Evolutionary conservation across 2,888 invertebrate species (phyloP).

Genomic region (Acrocyrtus sp.): DNA sequence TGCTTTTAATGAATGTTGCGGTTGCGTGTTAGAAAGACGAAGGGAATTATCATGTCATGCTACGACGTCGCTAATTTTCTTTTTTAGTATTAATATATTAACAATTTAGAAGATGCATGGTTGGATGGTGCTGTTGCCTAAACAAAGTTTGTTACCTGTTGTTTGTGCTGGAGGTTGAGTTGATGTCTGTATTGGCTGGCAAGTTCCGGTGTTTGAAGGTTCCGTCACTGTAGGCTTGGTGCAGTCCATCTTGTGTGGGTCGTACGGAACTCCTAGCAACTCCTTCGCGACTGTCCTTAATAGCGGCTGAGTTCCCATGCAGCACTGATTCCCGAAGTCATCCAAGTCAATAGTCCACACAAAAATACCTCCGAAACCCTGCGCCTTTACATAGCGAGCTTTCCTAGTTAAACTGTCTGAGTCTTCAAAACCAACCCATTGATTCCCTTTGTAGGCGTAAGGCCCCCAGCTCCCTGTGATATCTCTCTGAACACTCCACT

Average conservation of each 20-base stretch:
- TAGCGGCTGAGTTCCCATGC: constrained; percentile 81
- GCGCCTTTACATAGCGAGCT: constrained; percentile 77
- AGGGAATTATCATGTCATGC: too few relatives aligned
- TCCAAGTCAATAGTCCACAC: constrained; percentile 91
- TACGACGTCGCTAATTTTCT: too few relatives aligned
- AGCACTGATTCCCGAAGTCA: constrained; percentile 86
- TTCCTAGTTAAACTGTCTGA: constrained; percentile 65
- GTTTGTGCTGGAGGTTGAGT: too few relatives aligned
- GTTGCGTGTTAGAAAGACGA: too few relatives aligned
- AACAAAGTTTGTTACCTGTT: too few relatives aligned
- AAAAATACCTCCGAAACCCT: constrained; percentile 82
- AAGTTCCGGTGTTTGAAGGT: constrained; percentile 78
- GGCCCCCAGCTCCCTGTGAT: constrained; percentile 75
- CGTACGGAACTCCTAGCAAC: constrained; percentile 67
- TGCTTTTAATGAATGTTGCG: too few relatives aligned
- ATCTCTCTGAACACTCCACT: constrained; percentile 75
- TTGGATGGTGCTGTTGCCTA: too few relatives aligned
- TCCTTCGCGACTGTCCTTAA: constrained; percentile 81
- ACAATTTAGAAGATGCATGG: too few relatives aligned
- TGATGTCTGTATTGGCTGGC: constrained; percentile 74
- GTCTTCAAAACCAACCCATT: constrained; percentile 93
- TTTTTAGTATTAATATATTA: too few relatives aligned
- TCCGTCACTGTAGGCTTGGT: constrained; percentile 71
- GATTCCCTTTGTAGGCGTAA: constrained; percentile 80
- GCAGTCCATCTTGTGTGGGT: constrained; percentile 70